Evolutionary conservation across 2,888 invertebrate genomes (phyloP).

Genomic region (Megamerina dolium): DNA sequence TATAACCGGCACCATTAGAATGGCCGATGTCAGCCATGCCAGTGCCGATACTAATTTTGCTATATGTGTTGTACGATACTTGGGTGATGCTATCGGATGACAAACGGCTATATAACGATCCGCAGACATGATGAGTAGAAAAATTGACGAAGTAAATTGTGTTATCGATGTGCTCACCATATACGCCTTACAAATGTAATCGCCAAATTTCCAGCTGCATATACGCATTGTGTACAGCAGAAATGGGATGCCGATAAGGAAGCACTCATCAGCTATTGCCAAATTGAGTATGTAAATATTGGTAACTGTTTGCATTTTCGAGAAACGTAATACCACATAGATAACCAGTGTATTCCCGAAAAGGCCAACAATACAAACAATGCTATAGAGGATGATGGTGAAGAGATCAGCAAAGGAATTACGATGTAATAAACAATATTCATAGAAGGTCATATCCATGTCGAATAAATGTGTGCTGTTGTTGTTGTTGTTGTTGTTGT

Average conservation of each 20-base stretch:
- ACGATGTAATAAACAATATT: slow-evolving; percentile 54
- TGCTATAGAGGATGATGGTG: slow-evolving; percentile 69
- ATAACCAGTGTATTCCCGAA: slow-evolving; percentile 87
- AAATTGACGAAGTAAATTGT: slow-evolving; percentile 87
- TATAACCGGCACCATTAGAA: slow-evolving; percentile 85
- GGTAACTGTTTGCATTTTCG: slow-evolving; percentile 93
- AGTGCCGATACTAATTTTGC: slow-evolving; percentile 75
- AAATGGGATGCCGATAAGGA: slow-evolving; percentile 85
- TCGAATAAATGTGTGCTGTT: no score
- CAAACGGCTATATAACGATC: slow-evolving; percentile 91
- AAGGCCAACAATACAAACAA: slow-evolving; percentile 80
- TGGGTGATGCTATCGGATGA: slow-evolving; percentile 83
- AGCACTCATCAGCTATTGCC: slow-evolving; percentile 88
- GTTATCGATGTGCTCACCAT: slow-evolving; percentile 89
- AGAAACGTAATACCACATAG: slow-evolving; percentile 82
- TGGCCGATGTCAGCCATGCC: slow-evolving; percentile 80
- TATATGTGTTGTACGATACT: slow-evolving; percentile 78
- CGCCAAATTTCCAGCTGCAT: slow-evolving; percentile 81
- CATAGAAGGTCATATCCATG: slow-evolving; percentile 20
- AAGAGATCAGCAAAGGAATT: slow-evolving; percentile 56
- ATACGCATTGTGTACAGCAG: slow-evolving; percentile 73
- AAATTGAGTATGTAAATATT: slow-evolving; percentile 90
- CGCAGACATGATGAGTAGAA: slow-evolving; percentile 88
- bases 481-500: not conserved
- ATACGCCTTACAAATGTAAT: slow-evolving; percentile 82